Evolutionary conservation across 2,797 vertebrate genomes (phyloP).

Genomic region (Pangasius djambal): DNA sequence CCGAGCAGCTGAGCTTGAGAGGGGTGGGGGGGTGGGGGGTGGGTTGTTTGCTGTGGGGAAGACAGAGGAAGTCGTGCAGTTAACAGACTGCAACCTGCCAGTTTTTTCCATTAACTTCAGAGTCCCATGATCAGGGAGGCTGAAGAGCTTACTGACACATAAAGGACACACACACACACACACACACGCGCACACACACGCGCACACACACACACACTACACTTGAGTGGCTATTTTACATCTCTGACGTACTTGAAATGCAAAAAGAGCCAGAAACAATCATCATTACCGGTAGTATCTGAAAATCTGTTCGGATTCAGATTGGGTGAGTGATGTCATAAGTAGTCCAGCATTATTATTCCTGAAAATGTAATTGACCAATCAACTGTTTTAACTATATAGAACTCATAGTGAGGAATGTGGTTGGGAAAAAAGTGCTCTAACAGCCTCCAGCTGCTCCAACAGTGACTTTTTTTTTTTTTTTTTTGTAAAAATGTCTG

Average conservation of each 20-base stretch:
- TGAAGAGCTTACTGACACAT: neutral
- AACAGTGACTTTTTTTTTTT: too few relatives aligned
- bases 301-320: too few relatives aligned
- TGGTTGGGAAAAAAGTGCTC: neutral
- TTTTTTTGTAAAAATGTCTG: neutral
- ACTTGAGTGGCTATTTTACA: neutral
- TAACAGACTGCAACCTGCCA: neutral
- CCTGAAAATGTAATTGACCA: neutral
- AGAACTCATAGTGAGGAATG: neutral
- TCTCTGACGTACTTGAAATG: neutral
- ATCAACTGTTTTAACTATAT: neutral
- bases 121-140: neutral
- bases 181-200: neutral
- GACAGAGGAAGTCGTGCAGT: slow-evolving; percentile 22
- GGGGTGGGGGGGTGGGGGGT: neutral
- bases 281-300: neutral
- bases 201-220: neutral
- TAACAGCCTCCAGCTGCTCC: neutral
- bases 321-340: neutral
- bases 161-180: neutral
- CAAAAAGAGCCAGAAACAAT: neutral
- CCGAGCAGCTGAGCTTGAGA: neutral
- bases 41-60: neutral
- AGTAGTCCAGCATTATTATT: neutral
- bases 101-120: neutral